phyloP scores from a whole-genome alignment of 2,113 vertebrate species.

The Aspiorhynchus laticeps region DNA sequence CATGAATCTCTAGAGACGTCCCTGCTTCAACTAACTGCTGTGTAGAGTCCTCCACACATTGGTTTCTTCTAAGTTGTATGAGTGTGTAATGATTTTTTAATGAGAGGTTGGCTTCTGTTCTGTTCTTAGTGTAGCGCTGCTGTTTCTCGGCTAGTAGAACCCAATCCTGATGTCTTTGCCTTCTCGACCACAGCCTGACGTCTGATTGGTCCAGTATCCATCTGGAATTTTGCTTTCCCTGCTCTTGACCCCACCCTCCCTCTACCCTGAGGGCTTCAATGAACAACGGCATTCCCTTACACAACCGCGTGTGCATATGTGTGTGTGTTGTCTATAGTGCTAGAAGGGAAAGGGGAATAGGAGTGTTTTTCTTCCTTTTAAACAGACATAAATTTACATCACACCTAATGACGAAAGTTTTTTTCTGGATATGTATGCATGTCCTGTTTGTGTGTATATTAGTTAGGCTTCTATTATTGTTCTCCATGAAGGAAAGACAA shows the following conservation, averaged over 20 bases:
- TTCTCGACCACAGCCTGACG: slow-evolving; percentile 69
- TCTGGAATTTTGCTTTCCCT: slow-evolving; percentile 81
- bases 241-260: slow-evolving; percentile 64
- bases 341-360: neutral
- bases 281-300: slow-evolving; percentile 67
- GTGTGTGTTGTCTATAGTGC: slow-evolving; percentile 25
- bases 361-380: neutral
- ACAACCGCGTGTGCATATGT: slow-evolving; percentile 7
- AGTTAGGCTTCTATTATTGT: slow-evolving; percentile 17
- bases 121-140: neutral
- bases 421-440: neutral
- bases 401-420: slow-evolving; percentile 10
- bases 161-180: slow-evolving; percentile 68
- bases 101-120: slow-evolving; percentile 18
- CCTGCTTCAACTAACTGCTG: neutral
- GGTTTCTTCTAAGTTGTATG: slow-evolving; percentile 10
- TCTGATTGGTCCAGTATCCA: slow-evolving; percentile 75
- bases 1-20: neutral
- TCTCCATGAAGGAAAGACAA: neutral
- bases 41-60: neutral
- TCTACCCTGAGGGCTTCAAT: slow-evolving; percentile 65
- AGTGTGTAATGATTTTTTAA: slow-evolving; percentile 14
- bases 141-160: slow-evolving; percentile 38
- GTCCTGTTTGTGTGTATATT: slow-evolving; percentile 15
- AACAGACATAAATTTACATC: slow-evolving; percentile 27